Evolutionary conservation across 2,113 vertebrate genomes (phyloP), one percentile per base, ranked within the genome.

Genomic region (Synodontis membranacea): DNA sequence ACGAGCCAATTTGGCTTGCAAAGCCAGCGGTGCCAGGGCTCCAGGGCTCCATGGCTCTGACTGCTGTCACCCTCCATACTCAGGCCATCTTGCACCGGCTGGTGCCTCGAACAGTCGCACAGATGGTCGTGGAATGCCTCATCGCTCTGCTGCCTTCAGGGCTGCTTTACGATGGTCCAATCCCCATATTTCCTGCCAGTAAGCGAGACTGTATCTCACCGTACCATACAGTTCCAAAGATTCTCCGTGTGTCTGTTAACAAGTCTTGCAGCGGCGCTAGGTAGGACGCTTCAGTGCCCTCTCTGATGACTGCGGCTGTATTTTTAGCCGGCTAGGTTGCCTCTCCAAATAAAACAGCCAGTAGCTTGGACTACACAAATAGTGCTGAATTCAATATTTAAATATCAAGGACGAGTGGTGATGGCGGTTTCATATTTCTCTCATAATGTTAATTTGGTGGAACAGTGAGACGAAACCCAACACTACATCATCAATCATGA

Each of bases 71-170:
- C 86, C 84, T 14, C 68, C 80, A 52, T 25, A 44, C 4, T 14
- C 58, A 2, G 85, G 80, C 86, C 84, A 66, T 62, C 81, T 42
- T 34, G 54, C 25, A 31, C 87, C 88, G 75, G 91, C 89, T 91
- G 84, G 85, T 83, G 46, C 70, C 39, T 56, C 86, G 91, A 91
- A 87, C 86, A 88, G 58, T 91, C 88, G 31, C 56, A 39, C 94
- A 94, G 93, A 93, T 93, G 93, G 89, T 48, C 12, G 37, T 76
- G 17, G 86, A 70, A 88, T 80, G 92, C 91, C 80, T 89, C 87
- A 86, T 86, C 88, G 92, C 90, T 90, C 86, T 58, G 56, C 82
- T 72, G 46, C 66, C 25, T 48, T 76, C 56, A 42, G 56, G 46
- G 25, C 56, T 82, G 31, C 44, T 76, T n/a, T 46, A 60, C 5